Base-by-base conservation (phyloP, 2,888 invertebrate genomes). In the Ditylenchus weischeri region DNA sequence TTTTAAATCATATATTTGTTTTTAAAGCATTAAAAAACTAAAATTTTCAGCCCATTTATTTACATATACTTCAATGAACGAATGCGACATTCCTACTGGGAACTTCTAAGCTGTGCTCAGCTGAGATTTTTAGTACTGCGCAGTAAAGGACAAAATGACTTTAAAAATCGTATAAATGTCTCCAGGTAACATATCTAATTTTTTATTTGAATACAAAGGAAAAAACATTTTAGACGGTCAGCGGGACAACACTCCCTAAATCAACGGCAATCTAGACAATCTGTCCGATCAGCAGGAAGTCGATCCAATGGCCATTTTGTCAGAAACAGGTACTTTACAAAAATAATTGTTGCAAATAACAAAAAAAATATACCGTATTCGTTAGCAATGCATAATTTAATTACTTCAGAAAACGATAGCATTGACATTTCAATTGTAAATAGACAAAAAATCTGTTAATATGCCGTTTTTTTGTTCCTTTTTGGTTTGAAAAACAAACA, bases 11-110 rank as follows among this genome's bases (percentile, higher is more conserved):
- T n/a, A 15, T 6, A 60, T 43, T 50, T 29, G 5, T 29, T 29
- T 15, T 54, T 1, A 23, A 23, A 54, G 54, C 11, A 7, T 54
- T 18, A 1, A 8, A 54, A 54, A 54, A 54, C 11, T 6, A 54
- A 23, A 54, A 54, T 54, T 38, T 38, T 38, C 11, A 43, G 43
- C 29, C 51, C 51, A 29, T 80, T 80, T 68, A 80, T 80, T 61
- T 80, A 80, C 66, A 78, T 79, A 0, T 80, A 79, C 59, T 79
- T 80, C 70, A 80, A 80, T 67, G 80, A 80, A 54, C 68, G 80
- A 19, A 80, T 80, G 80, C 70, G 79, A 11, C n/a, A 76, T 60
- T 77, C 79, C 3, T 80, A 80, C 62, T 72, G 67, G 49, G 79
- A 79, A 64, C 71, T 79, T 59, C 62, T 79, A 36, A 76, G 77